Evolutionary conservation across 2,113 vertebrate genomes (phyloP), one percentile per base, ranked within the genome.

Genomic region (Channa argus): DNA sequence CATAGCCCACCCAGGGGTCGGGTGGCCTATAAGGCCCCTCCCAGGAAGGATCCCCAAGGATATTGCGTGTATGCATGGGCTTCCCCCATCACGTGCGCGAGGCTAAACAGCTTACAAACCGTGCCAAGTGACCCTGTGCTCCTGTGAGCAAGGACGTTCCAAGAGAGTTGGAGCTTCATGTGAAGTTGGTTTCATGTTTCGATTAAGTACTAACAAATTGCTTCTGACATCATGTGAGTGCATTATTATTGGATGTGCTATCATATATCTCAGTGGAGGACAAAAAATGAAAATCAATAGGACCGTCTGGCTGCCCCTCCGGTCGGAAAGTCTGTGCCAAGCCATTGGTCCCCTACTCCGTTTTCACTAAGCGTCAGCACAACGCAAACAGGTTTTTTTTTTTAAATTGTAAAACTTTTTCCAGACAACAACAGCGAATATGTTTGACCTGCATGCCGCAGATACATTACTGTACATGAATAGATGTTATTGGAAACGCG

Each of bases 221-320:
- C 43, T 1, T 38, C 55, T 64, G 83, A 78, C 87, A 76, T 76
- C 45, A n/a, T 52, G 45, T 85, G 56, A 71, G 84, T 64, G 60
- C 73, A 78, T 76, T 64, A 65, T 79, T 78, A 78, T 71, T 64
- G 49, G 47, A 59, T 46, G 54, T 41, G 77, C 71, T 61, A 53
- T 80, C 71, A 33, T 71, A 58, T 43, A 63, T 84, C 64, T 77
- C 71, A 66, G 75, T 8, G 71, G 67, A 71, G 72, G 74, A 74
- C 65, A 60, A 49, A 63, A 72, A 68, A 72, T 49, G 50, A 14
- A 82, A 87, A 90, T 86, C 80, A 72, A 91, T 88, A 76, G 34
- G 10, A 47, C 3, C 4, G 84, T 86, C 80, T 89, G 77, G 75
- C 83, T 71, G 74, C 46, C 46, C 68, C 74, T 78, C 73, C 49